Percentiles rank a stretch among this genome's conserved stretches.
Evolutionary conservation across 2,113 vertebrate species (phyloP).

Genomic region (Labeo rohita): DNA sequence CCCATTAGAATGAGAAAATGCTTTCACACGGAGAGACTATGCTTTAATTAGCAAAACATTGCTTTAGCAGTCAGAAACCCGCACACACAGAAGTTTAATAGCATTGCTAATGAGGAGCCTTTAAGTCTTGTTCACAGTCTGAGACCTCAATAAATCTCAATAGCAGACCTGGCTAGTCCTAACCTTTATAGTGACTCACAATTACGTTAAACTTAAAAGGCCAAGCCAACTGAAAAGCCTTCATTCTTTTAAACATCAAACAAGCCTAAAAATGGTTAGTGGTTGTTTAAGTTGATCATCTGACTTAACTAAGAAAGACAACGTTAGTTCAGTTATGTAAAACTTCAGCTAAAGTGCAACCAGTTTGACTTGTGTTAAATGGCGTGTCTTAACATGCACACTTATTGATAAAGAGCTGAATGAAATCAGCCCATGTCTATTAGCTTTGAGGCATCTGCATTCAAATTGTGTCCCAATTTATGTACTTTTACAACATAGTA

Average conservation of each 20-base stretch:
- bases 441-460: neutral
- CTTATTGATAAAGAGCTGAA: neutral
- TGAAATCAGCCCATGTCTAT: neutral
- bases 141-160: slow-evolving; percentile 10
- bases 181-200: neutral
- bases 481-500: too few relatives aligned
- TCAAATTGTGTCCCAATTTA: neutral
- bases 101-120: neutral
- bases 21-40: neutral
- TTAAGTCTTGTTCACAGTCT: neutral
- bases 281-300: neutral
- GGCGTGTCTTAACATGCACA: neutral
- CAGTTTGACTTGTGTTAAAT: neutral
- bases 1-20: neutral
- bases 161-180: neutral
- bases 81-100: neutral
- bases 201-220: neutral
- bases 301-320: neutral
- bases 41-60: neutral
- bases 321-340: neutral
- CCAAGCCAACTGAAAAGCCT: neutral
- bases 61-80: neutral
- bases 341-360: neutral
- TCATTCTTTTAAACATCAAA: neutral
- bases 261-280: neutral